phyloP scores from a whole-genome alignment of 1,140 invertebrate species.

The Temnothorax nylanderi region DNA sequence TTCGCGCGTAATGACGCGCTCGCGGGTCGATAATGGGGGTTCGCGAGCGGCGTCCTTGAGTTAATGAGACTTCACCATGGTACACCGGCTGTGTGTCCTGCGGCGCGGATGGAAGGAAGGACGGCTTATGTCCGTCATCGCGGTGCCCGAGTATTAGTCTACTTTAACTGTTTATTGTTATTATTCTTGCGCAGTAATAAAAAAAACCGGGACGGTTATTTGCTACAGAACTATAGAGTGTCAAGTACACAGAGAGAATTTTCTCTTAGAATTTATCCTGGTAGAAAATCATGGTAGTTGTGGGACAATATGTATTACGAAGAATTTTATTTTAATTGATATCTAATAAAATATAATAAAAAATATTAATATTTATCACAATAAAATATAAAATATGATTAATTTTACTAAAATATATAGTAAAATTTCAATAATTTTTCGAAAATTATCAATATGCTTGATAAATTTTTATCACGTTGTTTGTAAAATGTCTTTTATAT shows the following conservation, averaged over 20 bases:
- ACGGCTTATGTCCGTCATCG: slow-evolving; percentile 42
- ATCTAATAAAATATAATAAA: too few relatives aligned
- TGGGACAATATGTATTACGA: too few relatives aligned
- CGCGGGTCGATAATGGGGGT: slow-evolving; percentile 58
- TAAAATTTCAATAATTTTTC: too few relatives aligned
- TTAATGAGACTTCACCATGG: slow-evolving; percentile 59
- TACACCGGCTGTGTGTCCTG: slow-evolving; percentile 9
- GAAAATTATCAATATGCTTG: too few relatives aligned
- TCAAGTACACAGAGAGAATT: neutral
- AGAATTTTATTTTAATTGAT: too few relatives aligned
- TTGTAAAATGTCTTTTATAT: too few relatives aligned
- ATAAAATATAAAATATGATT: too few relatives aligned
- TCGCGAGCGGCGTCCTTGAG: slow-evolving; percentile 53
- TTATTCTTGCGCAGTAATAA: neutral
- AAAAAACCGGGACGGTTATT: neutral
- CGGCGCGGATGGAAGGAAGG: slow-evolving; percentile 15
- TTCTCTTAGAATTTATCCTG: too few relatives aligned
- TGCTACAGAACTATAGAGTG: neutral
- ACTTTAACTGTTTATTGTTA: neutral
- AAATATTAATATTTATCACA: too few relatives aligned
- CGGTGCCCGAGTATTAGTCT: neutral
- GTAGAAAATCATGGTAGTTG: too few relatives aligned
- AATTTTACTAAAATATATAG: too few relatives aligned
- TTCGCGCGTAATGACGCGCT: slow-evolving; percentile 42
- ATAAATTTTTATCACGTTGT: too few relatives aligned